Evolutionary conservation across 2,113 vertebrate genomes (phyloP), one percentile per base, ranked within the genome.

Genomic region (Chloropsis cyanopogon): DNA sequence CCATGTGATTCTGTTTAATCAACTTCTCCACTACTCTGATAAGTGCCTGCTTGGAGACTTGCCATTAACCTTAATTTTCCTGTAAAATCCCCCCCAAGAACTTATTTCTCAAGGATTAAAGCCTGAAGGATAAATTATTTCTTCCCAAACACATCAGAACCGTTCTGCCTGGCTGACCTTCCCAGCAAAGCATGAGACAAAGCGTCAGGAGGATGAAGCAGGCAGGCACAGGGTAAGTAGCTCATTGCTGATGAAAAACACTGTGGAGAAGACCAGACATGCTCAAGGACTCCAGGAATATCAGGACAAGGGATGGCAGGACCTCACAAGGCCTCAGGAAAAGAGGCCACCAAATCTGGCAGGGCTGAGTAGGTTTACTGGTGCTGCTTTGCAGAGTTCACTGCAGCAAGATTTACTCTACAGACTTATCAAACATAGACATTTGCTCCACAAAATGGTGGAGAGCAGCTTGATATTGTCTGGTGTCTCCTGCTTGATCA

Each of bases 61-160:
- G 85, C 94, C 92, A 82, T 28, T 49, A 93, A 76, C 60, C 76
- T 93, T 92, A 54, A 77, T 72, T 96, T 88, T 85, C 73, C 44
- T 91, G 63, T 57, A 92, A 92, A 96, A 96, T 88, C 64, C 56
- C 28, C 70, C 42, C 65, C 29, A 88, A 93, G 44, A 94, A 93
- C 56, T 83, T 92, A 88, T 63, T 95, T 96, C 37, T 83, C n/a
- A 84, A 90, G 95, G 92, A 96, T 96, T 95, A 95, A 91, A 93
- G 65, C 79, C 92, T 81, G 66, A 92, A 90, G 77, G 90, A 96
- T 94, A 88, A 96, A 94, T 92, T 63, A 90, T 70, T 77, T 76
- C 65, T 82, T 91, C 50, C 52, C 59, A 60, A 54, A 94, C 44
- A 81, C 26, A 29, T 82, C 88, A 94, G 41, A 90, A 88, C 49